phyloP scores from a whole-genome alignment of 1,140 invertebrate species.

The Lucilia sericata region DNA sequence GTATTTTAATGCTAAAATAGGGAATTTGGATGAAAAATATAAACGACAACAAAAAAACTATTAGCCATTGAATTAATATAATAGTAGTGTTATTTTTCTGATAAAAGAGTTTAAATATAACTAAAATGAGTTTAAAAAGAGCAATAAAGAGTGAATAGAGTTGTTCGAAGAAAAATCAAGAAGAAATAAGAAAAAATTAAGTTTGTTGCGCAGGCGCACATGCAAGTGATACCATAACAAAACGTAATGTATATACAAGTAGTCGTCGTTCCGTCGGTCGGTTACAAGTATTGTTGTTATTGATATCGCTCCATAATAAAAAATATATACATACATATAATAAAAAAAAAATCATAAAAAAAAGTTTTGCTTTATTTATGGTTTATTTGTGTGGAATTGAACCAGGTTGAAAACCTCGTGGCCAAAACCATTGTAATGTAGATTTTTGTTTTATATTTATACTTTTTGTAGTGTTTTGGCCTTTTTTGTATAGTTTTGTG shows the following conservation, averaged over 20 bases:
- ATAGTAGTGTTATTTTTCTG: not conserved
- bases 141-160: too few relatives aligned
- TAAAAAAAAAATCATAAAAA: too few relatives aligned
- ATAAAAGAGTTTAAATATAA: not conserved
- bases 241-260: not conserved
- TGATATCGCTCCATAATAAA: not conserved
- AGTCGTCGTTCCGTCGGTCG: not conserved
- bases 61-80: not conserved
- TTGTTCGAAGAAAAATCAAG: too few relatives aligned
- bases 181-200: too few relatives aligned
- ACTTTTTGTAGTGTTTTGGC: not conserved
- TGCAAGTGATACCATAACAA: not conserved
- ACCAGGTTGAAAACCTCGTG: conserved; percentile 12
- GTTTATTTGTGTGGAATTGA: conserved; percentile 7
- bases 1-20: not conserved
- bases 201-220: conserved; percentile 26
- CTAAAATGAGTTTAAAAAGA: not conserved
- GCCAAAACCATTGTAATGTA: not conserved
- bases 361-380: not conserved
- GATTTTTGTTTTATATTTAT: not conserved
- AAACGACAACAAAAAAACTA: not conserved
- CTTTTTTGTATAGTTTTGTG: not conserved
- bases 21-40: not conserved
- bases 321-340: too few relatives aligned
- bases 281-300: not conserved